Evolutionary conservation across 2,888 invertebrate species (phyloP).

Genomic region (Catocala nupta): DNA sequence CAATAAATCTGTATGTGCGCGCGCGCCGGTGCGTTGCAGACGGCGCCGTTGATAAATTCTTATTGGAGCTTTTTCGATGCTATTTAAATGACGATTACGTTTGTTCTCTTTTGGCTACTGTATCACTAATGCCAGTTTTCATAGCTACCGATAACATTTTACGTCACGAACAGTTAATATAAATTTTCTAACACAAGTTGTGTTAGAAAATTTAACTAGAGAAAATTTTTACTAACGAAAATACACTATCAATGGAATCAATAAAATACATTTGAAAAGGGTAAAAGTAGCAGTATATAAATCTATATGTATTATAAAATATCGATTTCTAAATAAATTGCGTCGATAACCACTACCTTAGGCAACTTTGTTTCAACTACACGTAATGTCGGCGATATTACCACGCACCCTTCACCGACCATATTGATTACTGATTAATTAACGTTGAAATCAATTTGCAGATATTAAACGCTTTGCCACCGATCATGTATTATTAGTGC

Average conservation of each 20-base stretch:
- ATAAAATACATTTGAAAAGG: too few relatives aligned
- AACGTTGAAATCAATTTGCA: constrained; percentile 43
- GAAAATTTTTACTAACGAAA: too few relatives aligned
- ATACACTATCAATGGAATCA: too few relatives aligned
- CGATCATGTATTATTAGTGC: constrained; percentile 25
- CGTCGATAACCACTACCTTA: neutral
- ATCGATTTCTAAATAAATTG: neutral
- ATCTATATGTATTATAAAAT: neutral
- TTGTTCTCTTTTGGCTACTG: constrained; percentile 34
- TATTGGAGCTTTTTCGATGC: constrained; percentile 72
- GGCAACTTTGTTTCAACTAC: neutral
- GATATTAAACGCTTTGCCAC: constrained; percentile 22
- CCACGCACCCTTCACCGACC: constrained; percentile 2
- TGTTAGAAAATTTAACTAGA: too few relatives aligned
- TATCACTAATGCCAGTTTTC: neutral
- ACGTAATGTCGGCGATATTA: neutral
- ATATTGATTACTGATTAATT: constrained; percentile 34
- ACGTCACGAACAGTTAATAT: too few relatives aligned
- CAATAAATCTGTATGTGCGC: constrained; percentile 76
- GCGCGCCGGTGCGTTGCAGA: constrained; percentile 64
- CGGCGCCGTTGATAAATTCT: constrained; percentile 81
- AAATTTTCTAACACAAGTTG: too few relatives aligned
- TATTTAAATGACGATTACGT: constrained; percentile 64
- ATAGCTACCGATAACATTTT: neutral
- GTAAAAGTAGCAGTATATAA: too few relatives aligned